Evolutionary conservation across 2,888 invertebrate genomes (phyloP), one percentile per base, ranked within the genome.

Genomic region (Dimorphilus gyrociliatus): DNA sequence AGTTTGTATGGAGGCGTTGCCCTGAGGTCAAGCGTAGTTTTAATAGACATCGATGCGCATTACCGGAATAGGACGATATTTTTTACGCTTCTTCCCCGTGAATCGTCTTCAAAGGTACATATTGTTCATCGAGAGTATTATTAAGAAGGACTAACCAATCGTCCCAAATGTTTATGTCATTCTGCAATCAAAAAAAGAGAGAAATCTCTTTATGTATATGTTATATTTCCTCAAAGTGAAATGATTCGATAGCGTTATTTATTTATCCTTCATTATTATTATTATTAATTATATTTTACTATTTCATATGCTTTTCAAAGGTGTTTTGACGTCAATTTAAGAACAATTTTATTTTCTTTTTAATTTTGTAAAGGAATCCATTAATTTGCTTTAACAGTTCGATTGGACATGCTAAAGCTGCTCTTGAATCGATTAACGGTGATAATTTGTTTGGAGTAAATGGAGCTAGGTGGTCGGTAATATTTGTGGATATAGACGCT

Each of bases 31-130:
- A 90, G 90, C 47, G 94, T 97, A 1, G 80, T 97, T 32, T 97
- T 94, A 63, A 92, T 94, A 2, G 97, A 97, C 56, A 94, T 97
- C 48, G 97, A 99, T 67, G 97, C 97, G 1, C 97, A 99, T 61
- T 94, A 94, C 64, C 72, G 97, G 32, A 99, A 99, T 64, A 71
- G 94, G 47, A 94, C 90, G 60, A 97, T 94, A 48, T 94, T 97
- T 62, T 94, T 97, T 68, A 90, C 92, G 0, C 76, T 97, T 70
- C 43, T 62, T 19, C 97, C 97, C 0, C 71, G 94, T 45, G 97
- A 97, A 67, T 94, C 94, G 1, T 86, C 85, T 59, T 94, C 94
- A 1, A 97, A 97, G 73, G 90, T 85, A 68, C 40, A 38, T 23
- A 16, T 6, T 12, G 21, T 19, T 29, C 17, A 7, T 7, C 13